phyloP scores from a whole-genome alignment of 2,113 vertebrate genomes.

The Prinia subflava region DNA sequence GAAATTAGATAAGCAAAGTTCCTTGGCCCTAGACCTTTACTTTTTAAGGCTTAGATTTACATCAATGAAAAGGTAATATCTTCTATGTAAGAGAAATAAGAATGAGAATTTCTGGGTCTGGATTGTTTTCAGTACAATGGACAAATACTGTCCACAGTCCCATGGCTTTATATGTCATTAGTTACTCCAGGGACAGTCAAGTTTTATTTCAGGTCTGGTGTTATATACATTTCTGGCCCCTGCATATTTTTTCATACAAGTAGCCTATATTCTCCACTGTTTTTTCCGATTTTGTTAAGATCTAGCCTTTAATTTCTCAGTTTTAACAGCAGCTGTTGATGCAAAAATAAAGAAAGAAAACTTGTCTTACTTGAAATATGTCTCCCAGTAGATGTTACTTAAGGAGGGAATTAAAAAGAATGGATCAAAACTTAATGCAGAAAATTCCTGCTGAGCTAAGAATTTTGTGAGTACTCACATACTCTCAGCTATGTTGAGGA shows the following conservation, averaged over 20 bases:
- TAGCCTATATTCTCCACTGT: neutral
- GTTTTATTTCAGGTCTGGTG: neutral
- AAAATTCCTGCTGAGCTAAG: conserved; percentile 46
- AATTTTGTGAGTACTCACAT: neutral
- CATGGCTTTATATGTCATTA: neutral
- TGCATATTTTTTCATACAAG: neutral
- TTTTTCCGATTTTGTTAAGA: neutral
- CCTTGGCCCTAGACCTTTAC: neutral
- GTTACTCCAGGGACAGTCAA: neutral
- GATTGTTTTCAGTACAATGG: neutral
- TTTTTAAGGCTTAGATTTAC: neutral
- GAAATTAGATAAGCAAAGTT: neutral
- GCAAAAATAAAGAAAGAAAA: neutral
- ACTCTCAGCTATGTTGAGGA: conserved; percentile 4
- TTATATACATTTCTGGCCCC: neutral
- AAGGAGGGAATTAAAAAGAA: neutral
- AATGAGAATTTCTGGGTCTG: neutral
- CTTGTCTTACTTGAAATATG: neutral
- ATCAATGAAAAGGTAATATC: neutral
- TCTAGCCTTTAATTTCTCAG: neutral
- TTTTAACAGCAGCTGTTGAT: neutral
- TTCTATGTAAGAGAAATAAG: neutral
- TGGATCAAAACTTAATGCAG: neutral
- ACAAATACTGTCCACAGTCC: neutral
- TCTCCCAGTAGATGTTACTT: neutral